phyloP scores from a whole-genome alignment of 1,140 invertebrate genomes.

The Halyomorpha halys region DNA sequence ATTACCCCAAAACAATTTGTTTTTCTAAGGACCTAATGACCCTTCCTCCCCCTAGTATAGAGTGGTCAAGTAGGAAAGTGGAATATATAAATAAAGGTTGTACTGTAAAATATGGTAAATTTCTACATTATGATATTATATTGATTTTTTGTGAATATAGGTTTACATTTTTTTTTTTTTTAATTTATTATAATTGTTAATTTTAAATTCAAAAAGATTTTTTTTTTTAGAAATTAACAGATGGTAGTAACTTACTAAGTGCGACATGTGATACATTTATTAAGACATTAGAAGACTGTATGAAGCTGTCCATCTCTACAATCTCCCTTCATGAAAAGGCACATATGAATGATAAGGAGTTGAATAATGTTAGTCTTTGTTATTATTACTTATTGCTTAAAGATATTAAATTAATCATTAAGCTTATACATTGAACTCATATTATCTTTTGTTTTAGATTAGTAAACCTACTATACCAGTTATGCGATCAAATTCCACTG shows the following conservation, averaged over 20 bases:
- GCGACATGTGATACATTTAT: constrained; percentile 78
- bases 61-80: no score
- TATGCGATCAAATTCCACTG: constrained; percentile 26
- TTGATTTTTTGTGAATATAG: no score
- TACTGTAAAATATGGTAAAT: no score
- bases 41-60: no score
- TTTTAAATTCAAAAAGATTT: neutral
- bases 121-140: no score
- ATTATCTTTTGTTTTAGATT: constrained; percentile 21
- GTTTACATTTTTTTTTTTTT: no score
- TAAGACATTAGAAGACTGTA: constrained; percentile 67
- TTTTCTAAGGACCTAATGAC: no score
- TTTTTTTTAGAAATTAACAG: constrained; percentile 53
- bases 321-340: constrained; percentile 16
- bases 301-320: constrained; percentile 34
- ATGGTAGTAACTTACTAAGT: constrained; percentile 59
- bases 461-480: constrained; percentile 26
- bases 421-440: no score
- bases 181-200: neutral
- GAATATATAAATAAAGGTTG: no score
- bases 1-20: no score
- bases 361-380: constrained; percentile 21
- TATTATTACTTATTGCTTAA: neutral
- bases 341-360: constrained; percentile 16
- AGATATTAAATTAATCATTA: neutral